A percentile compares a stretch with the other conserved stretches of the same genome.
Evolutionary conservation across 37 sponge, comb jelly and placozoan species (phyloP).

Genomic region (Axinella damicornis): DNA sequence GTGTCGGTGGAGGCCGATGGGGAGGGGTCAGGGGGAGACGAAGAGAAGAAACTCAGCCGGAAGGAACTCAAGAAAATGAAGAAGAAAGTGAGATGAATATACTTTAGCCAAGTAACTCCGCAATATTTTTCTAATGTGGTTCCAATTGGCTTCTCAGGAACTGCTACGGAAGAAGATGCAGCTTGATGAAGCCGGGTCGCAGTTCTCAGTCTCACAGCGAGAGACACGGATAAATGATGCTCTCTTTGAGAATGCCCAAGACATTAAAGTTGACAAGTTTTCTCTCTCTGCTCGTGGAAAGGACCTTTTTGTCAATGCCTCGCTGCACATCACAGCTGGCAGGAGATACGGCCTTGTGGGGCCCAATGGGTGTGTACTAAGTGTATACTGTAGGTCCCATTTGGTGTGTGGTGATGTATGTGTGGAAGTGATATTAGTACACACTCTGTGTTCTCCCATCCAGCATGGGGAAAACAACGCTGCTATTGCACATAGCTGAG

Average conservation of each 20-base stretch:
- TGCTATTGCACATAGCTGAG: constrained; percentile 93
- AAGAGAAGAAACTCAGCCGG: constrained; percentile 56
- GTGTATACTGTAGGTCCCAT: too few relatives aligned
- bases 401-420: not conserved
- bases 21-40: not conserved
- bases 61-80: constrained; percentile 81
- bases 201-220: constrained; percentile 85
- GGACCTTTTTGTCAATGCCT: constrained; percentile 93
- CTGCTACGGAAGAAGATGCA: constrained; percentile 39
- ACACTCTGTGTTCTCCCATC: not conserved
- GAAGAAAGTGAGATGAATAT: constrained; percentile 62
- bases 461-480: constrained; percentile 97
- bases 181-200: constrained; percentile 19
- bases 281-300: constrained; percentile 96
- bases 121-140: not conserved
- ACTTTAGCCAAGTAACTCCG: too few relatives aligned
- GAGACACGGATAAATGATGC: constrained; percentile 32
- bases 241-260: constrained; percentile 28
- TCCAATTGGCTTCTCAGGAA: constrained; percentile 14
- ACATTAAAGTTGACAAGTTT: constrained; percentile 89
- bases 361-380: constrained; percentile 88
- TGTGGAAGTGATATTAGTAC: not conserved
- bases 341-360: constrained; percentile 97
- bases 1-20: not conserved
- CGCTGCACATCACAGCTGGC: constrained; percentile 81